These are phyloP conservation scores for Phrynosoma blainvillii DNA, from an alignment of 2,113 vertebrate species.

Conservation along the genomic window DNA sequence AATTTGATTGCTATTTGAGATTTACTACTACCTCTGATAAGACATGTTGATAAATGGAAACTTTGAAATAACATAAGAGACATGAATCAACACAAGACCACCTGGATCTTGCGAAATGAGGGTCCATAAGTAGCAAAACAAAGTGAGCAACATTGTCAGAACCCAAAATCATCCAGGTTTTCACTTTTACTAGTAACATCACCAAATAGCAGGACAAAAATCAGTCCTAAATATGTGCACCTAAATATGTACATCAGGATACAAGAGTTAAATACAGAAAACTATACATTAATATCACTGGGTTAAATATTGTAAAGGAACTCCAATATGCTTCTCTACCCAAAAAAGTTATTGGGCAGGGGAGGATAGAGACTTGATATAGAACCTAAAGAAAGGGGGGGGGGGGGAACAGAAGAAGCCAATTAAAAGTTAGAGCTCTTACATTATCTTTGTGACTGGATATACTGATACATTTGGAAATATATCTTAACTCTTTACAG, in stretches of 20 bases:
- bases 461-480: neutral
- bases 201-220: neutral
- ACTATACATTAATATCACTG: neutral
- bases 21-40: neutral
- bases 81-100: neutral
- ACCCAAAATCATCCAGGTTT: neutral
- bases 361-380: neutral
- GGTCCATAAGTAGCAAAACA: neutral
- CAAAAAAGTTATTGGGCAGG: neutral
- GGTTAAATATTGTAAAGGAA: neutral
- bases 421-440: neutral
- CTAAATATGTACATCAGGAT: neutral
- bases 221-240: neutral
- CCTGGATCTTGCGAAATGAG: neutral
- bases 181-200: neutral
- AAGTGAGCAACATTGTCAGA: neutral
- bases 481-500: neutral
- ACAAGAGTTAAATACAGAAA: neutral
- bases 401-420: neutral
- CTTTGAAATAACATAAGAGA: neutral
- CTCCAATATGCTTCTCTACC: fast-evolving
- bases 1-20: neutral
- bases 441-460: neutral
- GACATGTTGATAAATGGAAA: neutral
- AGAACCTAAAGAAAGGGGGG: no score